Base-by-base conservation (phyloP, 2,797 vertebrate genomes). In the Fistularia commersonii region DNA sequence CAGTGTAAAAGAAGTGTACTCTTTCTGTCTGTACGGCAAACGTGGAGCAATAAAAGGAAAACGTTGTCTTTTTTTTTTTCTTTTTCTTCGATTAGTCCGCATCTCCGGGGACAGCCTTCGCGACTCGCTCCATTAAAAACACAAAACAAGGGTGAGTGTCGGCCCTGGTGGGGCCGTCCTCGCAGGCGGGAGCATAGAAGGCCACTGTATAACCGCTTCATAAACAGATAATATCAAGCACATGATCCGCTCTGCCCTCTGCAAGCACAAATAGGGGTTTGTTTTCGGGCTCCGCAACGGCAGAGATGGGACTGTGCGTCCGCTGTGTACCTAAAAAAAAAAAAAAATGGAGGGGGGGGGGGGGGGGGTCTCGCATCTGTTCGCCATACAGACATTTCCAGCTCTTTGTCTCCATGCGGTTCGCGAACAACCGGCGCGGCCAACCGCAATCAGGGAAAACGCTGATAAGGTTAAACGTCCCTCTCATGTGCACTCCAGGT, bases 151-250 rank as follows among this genome's bases (percentile, higher is more conserved):
- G 39, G 48, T 13, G 51, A 41, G 51, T 38, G n/a, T 10, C n/a
- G 14, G n/a, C 23, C 23, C 50, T 57, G 59, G 32, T 53, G 62
- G 63, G 51, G 34, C 51, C 12, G 13, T 14, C 42, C 51, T 67
- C 57, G 64, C 52, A 74, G 67, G 76, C 66, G 50, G 56, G 72
- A 81, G 66, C 70, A 86, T 11, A 87, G 69, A 80, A 33, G 54
- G 45, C 66, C 68, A 77, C 72, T 86, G 85, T 86, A 66, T 61
- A 56, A 39, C 65, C 14, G 14, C 69, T 79, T 77, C 69, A 80
- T 69, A 66, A 76, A 79, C 65, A 74, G 82, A 84, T 82, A 79
- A 79, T 79, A 80, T 81, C 64, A 48, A 81, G 79, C 85, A 86
- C 85, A 88, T 87, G 86, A 88, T 81, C 33, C 0, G 11, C 74